A percentile compares a stretch with the other conserved stretches of the same genome.
These are phyloP conservation scores for Anser cygnoides DNA, from an alignment of 2,113 vertebrate genomes.

Conservation along the genomic window DNA sequence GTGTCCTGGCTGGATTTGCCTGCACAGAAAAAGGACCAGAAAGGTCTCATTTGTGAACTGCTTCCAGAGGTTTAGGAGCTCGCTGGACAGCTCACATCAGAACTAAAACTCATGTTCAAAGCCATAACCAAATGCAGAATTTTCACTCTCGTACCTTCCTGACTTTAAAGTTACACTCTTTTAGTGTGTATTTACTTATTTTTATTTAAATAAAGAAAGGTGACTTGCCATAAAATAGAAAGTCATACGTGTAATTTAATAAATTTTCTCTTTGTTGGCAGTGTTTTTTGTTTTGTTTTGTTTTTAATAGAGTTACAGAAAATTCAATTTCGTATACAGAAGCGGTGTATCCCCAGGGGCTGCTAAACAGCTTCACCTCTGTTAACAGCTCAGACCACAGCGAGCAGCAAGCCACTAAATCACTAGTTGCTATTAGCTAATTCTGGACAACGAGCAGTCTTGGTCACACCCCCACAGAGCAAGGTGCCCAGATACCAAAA, in stretches of 20 bases:
- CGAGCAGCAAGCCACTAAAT: accelerated
- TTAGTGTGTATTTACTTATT: not conserved
- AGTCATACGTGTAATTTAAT: not conserved
- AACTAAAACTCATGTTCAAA: not conserved
- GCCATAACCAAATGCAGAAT: accelerated
- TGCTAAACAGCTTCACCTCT: not conserved
- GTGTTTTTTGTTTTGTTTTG: not conserved
- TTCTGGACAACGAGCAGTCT: accelerated
- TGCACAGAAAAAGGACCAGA: not conserved
- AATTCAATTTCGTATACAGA: not conserved
- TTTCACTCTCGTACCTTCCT: not conserved
- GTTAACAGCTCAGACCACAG: not conserved
- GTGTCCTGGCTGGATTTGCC: not conserved
- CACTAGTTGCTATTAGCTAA: not conserved
- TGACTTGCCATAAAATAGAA: not conserved
- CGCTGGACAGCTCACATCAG: accelerated
- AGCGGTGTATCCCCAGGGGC: not conserved
- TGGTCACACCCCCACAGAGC: not conserved
- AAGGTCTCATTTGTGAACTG: not conserved
- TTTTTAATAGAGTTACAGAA: not conserved
- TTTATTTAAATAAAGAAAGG: not conserved
- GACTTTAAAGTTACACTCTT: accelerated
- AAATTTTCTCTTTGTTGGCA: not conserved
- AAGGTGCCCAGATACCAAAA: not conserved
- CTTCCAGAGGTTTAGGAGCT: not conserved